Base-by-base conservation (phyloP, 30 jellyfish, hydroid and myxozoan genomes). In the Nemopilema nomurai region DNA sequence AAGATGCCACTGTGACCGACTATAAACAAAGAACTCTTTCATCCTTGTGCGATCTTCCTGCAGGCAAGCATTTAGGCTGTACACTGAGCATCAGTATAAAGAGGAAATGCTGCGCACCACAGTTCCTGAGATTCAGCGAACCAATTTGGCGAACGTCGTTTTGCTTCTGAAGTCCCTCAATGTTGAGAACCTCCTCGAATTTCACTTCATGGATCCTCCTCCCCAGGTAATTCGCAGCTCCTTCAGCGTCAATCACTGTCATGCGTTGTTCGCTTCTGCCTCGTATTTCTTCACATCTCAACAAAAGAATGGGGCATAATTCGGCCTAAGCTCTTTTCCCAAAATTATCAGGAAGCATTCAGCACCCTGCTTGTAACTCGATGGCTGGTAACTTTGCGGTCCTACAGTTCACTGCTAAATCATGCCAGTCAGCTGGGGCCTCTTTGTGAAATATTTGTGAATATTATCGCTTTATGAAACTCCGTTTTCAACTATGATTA, bases 161-260 rank as follows among this genome's bases (percentile, higher is more conserved):
- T 71, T 95, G 85, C 85, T 90, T 18, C 64, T 95, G 76, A 95
- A 95, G 57, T 95, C 99, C 0, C 67, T 95, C 65, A 91, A 91
- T 77, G 97, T 95, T 20, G 99, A 95, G 18, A 96, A 95, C 69
- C 73, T 95, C 30, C 71, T 95, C 71, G 97, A 95, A 68, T 95
- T 95, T 69, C 97, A 95, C 74, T 95, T 95, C 88, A 95, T 95
- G 99, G 99, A 95, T 51, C 99, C 99, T 19, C 99, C 99, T 62
- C 99, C 99, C 18, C 99, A 95, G 96, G 98, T 93, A 71, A 24
- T n/a, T n/a, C n/a, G n/a, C n/a, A n/a, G n/a, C n/a, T n/a, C n/a
- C n/a, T n/a, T n/a, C n/a, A n/a, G n/a, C n/a, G n/a, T n/a, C n/a
- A n/a, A n/a, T n/a, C n/a, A n/a, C n/a, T n/a, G n/a, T n/a, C n/a